Percentiles rank a stretch among this genome's conserved stretches.
phyloP scores from a whole-genome alignment of 2,888 invertebrate species.

The Hirtodrosophila confusa region DNA sequence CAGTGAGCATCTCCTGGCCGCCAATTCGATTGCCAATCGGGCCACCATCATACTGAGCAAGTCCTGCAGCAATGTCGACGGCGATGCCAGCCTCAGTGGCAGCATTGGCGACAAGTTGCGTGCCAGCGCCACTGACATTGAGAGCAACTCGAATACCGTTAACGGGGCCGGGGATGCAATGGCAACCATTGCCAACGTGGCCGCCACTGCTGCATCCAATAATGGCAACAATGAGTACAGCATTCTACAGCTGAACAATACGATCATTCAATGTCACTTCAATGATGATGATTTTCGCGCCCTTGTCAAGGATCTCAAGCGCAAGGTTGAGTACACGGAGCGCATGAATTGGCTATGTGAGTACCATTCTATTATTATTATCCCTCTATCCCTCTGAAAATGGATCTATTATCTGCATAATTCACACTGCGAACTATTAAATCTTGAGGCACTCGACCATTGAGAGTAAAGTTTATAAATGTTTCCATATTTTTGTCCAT shows the following conservation, averaged over 20 bases:
- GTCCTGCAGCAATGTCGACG: conserved; percentile 83
- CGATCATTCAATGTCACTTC: conserved; percentile 84
- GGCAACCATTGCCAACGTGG: conserved; percentile 40
- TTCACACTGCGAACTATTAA: too few relatives aligned
- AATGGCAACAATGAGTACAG: conserved; percentile 83
- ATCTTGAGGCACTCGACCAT: too few relatives aligned
- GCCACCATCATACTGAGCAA: conserved; percentile 83
- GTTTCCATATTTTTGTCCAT: too few relatives aligned
- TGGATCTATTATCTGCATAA: too few relatives aligned
- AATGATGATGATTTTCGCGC: conserved; percentile 83
- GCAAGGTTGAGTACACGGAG: conserved; percentile 84
- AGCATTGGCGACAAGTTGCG: conserved; percentile 54
- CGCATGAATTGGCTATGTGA: conserved; percentile 85
- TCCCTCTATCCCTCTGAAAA: too few relatives aligned
- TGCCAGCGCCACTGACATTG: conserved; percentile 73
- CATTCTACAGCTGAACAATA: conserved; percentile 83
- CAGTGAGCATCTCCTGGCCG: conserved; percentile 82
- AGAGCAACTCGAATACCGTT: conserved; percentile 63
- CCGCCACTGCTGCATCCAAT: conserved; percentile 59
- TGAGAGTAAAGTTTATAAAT: too few relatives aligned
- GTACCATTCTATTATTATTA: conserved; percentile 49
- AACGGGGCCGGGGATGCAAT: conserved; percentile 56
- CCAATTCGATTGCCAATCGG: conserved; percentile 83
- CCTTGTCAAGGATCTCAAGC: conserved; percentile 83
- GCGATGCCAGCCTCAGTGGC: conserved; percentile 46